Conservation (phyloP, 1,140 invertebrate genomes). For the Lepidostoma basale region DNA sequence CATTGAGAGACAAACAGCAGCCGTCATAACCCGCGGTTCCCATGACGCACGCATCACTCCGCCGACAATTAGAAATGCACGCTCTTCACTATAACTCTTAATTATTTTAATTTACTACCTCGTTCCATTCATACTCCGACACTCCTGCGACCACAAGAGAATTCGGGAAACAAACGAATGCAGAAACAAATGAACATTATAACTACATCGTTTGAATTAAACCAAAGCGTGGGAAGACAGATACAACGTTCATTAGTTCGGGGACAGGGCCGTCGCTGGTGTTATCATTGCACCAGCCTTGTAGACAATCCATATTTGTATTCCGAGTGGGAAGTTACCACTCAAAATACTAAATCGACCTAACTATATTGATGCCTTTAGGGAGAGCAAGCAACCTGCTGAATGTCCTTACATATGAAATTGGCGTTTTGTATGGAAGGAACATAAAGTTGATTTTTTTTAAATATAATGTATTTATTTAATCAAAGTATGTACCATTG, state of each 20-base stretch:
- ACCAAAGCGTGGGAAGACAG: constrained; percentile 2
- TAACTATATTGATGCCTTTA: no score
- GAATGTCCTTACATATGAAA: no score
- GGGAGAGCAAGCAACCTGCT: no score
- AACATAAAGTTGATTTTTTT: no score
- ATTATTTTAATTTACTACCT: constrained; percentile 2
- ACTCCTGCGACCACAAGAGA: background rate
- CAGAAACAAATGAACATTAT: constrained; percentile 3
- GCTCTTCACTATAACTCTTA: background rate
- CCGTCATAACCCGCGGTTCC: constrained; percentile 1
- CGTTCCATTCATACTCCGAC: background rate
- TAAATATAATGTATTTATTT: no score
- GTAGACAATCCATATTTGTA: no score
- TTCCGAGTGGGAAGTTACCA: no score
- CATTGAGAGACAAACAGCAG: background rate
- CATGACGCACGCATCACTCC: background rate
- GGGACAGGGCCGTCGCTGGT: no score
- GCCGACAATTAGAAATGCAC: background rate
- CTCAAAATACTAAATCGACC: no score
- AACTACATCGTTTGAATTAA: background rate
- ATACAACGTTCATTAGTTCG: background rate
- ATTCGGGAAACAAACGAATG: background rate
- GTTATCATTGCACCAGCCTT: no score
- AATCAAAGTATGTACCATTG: no score
- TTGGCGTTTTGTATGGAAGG: no score